Percentiles rank a stretch among this genome's conserved stretches.
Conservation (phyloP, 1,140 invertebrate species). For the Ceratitis capitata region DNA sequence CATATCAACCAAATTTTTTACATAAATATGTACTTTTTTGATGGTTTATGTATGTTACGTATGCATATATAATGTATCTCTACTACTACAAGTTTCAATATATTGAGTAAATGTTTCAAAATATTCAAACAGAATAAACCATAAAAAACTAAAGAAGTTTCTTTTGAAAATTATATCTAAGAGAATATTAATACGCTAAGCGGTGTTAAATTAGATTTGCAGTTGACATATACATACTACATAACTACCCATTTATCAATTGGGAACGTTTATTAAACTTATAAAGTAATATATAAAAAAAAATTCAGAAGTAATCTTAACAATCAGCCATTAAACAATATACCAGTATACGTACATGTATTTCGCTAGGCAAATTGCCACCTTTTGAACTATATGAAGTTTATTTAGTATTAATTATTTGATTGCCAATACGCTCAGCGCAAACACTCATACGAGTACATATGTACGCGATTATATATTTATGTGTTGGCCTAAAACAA, state of each 20-base stretch:
- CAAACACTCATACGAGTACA: not conserved
- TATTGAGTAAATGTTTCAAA: not conserved
- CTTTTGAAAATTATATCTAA: not conserved
- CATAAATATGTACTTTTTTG: not conserved
- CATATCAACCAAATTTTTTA: not conserved
- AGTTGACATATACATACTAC: constrained; percentile 35
- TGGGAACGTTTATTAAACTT: not conserved
- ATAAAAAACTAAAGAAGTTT: not conserved
- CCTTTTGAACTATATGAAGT: not conserved
- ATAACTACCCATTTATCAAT: not conserved
- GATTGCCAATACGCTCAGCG: not conserved
- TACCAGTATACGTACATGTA: not conserved
- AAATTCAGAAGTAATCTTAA: not conserved
- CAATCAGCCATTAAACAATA: not conserved
- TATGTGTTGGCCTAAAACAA: not conserved
- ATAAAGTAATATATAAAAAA: not conserved
- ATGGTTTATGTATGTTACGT: constrained; percentile 5
- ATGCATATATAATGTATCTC: not conserved
- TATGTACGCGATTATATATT: not conserved
- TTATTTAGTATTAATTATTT: not conserved
- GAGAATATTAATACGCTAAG: not conserved
- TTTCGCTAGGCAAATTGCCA: not conserved
- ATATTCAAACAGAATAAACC: not conserved
- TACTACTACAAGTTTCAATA: not conserved
- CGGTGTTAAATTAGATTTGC: not conserved